Conservation (phyloP, 2,888 invertebrate genomes). For the Rhyacophila evoluta region DNA sequence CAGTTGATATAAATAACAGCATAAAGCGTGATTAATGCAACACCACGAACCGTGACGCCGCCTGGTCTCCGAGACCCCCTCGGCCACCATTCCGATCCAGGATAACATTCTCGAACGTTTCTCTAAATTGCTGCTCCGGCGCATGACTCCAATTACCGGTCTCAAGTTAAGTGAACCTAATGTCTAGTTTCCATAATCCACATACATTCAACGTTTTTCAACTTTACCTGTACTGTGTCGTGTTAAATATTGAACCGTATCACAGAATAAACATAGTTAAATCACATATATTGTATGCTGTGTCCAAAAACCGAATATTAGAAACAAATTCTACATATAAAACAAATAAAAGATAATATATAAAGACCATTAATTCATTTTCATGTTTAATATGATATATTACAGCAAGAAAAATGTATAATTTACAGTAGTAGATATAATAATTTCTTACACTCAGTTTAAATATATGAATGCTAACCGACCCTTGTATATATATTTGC, state of each 20-base stretch:
- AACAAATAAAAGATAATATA: no score
- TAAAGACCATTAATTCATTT: no score
- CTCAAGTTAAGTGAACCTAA: constrained; percentile 38
- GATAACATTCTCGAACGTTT: constrained; percentile 36
- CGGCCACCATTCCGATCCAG: constrained; percentile 31
- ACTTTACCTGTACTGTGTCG: neutral
- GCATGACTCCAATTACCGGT: constrained; percentile 44
- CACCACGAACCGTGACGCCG: constrained; percentile 29
- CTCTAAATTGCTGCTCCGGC: constrained; percentile 41
- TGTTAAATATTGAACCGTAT: neutral
- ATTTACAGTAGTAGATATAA: no score
- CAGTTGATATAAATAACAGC: neutral
- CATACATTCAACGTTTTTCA: neutral
- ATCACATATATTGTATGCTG: no score
- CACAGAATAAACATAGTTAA: neutral
- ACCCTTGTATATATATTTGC: no score
- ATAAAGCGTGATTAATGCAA: constrained; percentile 36
- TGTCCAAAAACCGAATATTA: no score
- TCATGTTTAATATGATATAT: no score
- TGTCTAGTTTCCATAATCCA: constrained; percentile 19
- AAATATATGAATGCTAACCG: no score
- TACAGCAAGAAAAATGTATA: no score
- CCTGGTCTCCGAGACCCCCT: constrained; percentile 33
- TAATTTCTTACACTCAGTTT: no score
- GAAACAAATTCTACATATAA: no score